phyloP scores from a whole-genome alignment of 2,888 invertebrate genomes.

The Sericinus montela region DNA sequence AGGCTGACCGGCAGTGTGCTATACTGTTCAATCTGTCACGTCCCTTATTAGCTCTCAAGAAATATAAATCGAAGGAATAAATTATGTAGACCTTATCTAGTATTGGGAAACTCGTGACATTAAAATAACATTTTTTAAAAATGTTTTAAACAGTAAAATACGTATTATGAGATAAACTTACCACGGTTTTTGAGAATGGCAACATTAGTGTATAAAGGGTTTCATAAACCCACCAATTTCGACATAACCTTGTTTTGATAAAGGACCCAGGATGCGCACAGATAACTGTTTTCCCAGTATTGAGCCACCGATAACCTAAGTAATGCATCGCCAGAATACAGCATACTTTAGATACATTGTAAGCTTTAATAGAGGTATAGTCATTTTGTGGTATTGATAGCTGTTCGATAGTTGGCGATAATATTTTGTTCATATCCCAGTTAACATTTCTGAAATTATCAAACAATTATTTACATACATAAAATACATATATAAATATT shows the following conservation, averaged over 20 bases:
- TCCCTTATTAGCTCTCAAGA: no score
- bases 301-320: constrained; percentile 84
- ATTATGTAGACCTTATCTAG: no score
- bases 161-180: constrained; percentile 58
- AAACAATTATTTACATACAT: no score
- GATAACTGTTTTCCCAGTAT: constrained; percentile 85
- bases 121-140: no score
- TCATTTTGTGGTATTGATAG: constrained; percentile 85
- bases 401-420: constrained; percentile 70
- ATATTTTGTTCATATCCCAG: constrained; percentile 41
- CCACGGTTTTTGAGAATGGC: constrained; percentile 95
- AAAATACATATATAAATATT: no score
- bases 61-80: no score
- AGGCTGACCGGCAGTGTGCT: no score
- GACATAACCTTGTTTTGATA: constrained; percentile 86
- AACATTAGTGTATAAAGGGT: constrained; percentile 86
- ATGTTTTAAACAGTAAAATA: no score
- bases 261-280: constrained; percentile 94
- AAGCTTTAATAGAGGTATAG: constrained; percentile 91
- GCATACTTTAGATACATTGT: constrained; percentile 94
- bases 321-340: constrained; percentile 82
- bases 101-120: no score
- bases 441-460: constrained; percentile 52
- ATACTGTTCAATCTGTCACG: no score
- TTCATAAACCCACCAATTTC: constrained; percentile 92